phyloP scores from a whole-genome alignment of 2,797 vertebrate species.

The Sciaenops ocellatus region DNA sequence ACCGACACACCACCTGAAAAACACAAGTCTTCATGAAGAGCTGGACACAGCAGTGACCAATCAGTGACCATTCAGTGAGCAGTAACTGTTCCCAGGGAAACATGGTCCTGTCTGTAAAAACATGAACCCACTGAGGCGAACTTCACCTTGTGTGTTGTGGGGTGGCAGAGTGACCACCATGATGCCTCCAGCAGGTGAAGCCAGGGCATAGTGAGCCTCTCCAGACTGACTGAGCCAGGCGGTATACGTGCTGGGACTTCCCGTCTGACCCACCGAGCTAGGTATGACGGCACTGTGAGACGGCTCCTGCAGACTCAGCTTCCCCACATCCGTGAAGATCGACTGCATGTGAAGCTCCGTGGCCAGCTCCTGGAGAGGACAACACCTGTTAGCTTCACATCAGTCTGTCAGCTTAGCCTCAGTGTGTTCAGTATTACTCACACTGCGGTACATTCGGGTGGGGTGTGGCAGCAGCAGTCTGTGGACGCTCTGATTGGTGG shows the following conservation, averaged over 20 bases:
- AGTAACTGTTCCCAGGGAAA: not conserved
- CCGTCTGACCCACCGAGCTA: constrained; percentile 77
- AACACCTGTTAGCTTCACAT: not conserved
- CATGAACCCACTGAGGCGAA: not conserved
- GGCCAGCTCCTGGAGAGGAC: constrained; percentile 87
- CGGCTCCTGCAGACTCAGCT: constrained; percentile 89
- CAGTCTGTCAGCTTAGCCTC: not conserved
- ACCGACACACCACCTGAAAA: constrained; percentile 81
- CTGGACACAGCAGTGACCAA: too few relatives aligned
- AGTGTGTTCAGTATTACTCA: constrained; percentile 77
- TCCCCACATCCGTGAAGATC: constrained; percentile 92
- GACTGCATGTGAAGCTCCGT: constrained; percentile 95
- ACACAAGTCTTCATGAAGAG: not conserved
- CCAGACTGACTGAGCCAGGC: constrained; percentile 91
- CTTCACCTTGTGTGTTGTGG: constrained; percentile 86
- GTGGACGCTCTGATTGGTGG: constrained; percentile 92
- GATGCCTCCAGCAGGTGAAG: constrained; percentile 89
- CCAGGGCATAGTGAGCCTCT: constrained; percentile 91
- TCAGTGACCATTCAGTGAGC: too few relatives aligned
- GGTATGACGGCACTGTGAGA: constrained; percentile 88
- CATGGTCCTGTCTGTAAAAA: not conserved
- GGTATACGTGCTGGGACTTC: constrained; percentile 76
- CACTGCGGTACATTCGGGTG: constrained; percentile 91
- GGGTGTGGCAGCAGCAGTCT: constrained; percentile 93
- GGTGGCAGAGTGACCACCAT: constrained; percentile 90